These are phyloP conservation scores for Drosophila paracracens DNA, from an alignment of 2,888 invertebrate genomes.

Conservation along the genomic window DNA sequence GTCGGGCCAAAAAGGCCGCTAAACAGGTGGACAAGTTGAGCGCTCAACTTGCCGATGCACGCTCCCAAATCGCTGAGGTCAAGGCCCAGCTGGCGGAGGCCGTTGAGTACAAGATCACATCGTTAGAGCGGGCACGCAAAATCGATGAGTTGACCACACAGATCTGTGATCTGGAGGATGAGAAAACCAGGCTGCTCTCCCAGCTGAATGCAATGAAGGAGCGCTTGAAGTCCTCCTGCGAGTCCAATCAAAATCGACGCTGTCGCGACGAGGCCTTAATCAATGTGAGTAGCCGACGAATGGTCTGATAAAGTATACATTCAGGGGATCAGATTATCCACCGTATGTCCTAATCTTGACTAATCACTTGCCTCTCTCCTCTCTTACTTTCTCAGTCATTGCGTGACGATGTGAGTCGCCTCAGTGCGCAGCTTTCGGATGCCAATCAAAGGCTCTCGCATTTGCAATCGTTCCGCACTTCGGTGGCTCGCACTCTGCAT, in stretches of 20 bases:
- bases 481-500: slow-evolving; percentile 90
- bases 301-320: not conserved
- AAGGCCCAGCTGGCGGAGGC: slow-evolving; percentile 94
- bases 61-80: slow-evolving; percentile 92
- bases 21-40: slow-evolving; percentile 94
- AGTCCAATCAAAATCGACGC: slow-evolving; percentile 83
- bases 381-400: slow-evolving; percentile 85
- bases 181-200: slow-evolving; percentile 87
- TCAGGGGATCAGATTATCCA: not conserved
- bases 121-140: slow-evolving; percentile 92
- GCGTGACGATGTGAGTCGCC: slow-evolving; percentile 90
- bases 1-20: slow-evolving; percentile 91
- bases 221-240: slow-evolving; percentile 81
- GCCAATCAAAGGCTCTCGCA: slow-evolving; percentile 91
- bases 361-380: slow-evolving; percentile 81
- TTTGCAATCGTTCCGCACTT: slow-evolving; percentile 91
- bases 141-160: slow-evolving; percentile 93
- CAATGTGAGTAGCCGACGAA: slow-evolving; percentile 72
- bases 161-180: slow-evolving; percentile 91
- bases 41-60: slow-evolving; percentile 92
- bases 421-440: slow-evolving; percentile 91
- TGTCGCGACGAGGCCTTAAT: slow-evolving; percentile 84
- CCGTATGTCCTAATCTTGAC: not conserved
- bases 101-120: slow-evolving; percentile 94
- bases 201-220: slow-evolving; percentile 83